Base-by-base conservation (phyloP, 2,888 invertebrate genomes). In the Drosophila lacicola region DNA sequence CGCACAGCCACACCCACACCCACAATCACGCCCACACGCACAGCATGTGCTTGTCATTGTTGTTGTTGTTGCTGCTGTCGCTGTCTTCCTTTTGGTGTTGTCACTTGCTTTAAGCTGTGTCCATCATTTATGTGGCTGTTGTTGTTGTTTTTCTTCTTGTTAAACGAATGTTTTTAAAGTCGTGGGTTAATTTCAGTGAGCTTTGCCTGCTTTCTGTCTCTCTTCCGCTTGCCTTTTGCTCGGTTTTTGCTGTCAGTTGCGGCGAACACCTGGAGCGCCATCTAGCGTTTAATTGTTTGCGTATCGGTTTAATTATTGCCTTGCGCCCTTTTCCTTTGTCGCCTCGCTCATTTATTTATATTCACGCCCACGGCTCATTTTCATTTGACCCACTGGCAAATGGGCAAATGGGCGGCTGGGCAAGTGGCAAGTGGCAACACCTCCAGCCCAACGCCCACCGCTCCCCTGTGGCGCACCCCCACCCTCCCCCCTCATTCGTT, bases 311-410 rank as follows among this genome's bases (percentile, higher is more conserved):
- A 82, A 82, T 82, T 82, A 82, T 86, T 88, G 70, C 83, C 87
- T 67, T 61, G 47, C 66, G 75, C 63, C 71, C 86, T 70, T 54
- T 54, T 65, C 51, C 66, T 55, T 63, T 72, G 49, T 50, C 69
- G 51, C 17, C 56, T 14, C 51, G 64, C 74, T 80, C 74, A 87
- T 89, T 83, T 83, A 83, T 83, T 89, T 83, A 83, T 83, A 87
- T 87, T 89, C 74, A 83, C 87, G 88, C 89, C 82, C 71, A 83
- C 83, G 82, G 89, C 82, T 80, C 87, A 80, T 88, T 82, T 88
- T 82, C 80, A 71, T 88, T 82, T 88, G 82, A 86, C 82, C 82
- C 88, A 74, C 71, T 70, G 81, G 61, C 79, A 54, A 71, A 49
- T 14, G 41, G 55, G 34, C 54, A 61, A 71, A 49, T 14, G 41